Evolutionary conservation across 2,888 invertebrate species (phyloP), one percentile per base, ranked within the genome.

Genomic region (Branchinecta sandiegonensis): DNA sequence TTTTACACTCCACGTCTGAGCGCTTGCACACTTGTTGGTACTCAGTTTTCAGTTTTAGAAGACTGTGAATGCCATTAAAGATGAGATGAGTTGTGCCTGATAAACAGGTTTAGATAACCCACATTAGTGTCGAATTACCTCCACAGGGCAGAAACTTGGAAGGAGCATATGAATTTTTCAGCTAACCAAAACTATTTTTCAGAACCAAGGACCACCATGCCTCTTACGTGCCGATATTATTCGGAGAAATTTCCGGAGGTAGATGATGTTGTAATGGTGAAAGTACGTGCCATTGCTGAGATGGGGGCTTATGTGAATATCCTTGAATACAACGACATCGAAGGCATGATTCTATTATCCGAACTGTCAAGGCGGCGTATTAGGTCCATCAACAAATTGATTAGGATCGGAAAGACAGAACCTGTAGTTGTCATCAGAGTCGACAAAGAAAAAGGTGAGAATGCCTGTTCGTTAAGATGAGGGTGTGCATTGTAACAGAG

Each of bases 231-330:
- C 85, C 85, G 99, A 77, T 99, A 92, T 84, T 99, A 99, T 78
- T 88, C 90, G 77, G 91, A 95, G 80, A 92, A 89, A 76, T 97
- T 94, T 80, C 99, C 99, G 1, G 97, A 97, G 78, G 87, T 96
- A 70, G 99, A 99, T 76, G 99, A 99, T 86, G 96, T 99, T 66
- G 99, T 99, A 66, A 95, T 97, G 95, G 97, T 96, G 46, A 99
- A 95, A 77, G 97, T 99, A 5, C 84, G 94, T 65, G 89, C 94
- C 72, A 99, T 99, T 76, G 97, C 96, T 17, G 97, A 99, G 82
- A 99, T 99, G 97, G 99, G 99, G 70, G 99, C 97, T 2, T 99
- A 99, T 79, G 99, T 99, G 14, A 92, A 94, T 78, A 81, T 99
- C 71, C 81, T 97, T 72, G 99, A 99, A 80, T 99, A 99, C 78